Base-by-base conservation (phyloP, 2,797 vertebrate species). In the Staurois parvus region DNA sequence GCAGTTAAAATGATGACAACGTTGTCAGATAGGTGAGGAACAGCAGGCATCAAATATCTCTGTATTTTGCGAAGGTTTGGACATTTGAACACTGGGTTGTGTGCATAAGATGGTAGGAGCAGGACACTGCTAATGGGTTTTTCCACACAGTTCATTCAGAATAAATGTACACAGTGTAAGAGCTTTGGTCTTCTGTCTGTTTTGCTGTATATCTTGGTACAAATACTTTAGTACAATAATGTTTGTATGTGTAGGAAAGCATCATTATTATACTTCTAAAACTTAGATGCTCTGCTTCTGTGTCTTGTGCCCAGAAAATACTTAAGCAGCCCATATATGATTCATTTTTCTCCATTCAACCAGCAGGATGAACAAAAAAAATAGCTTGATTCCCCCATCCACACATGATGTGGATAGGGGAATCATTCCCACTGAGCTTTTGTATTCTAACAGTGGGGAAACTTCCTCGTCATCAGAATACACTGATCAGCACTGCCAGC, bases 121-220 rank as follows among this genome's bases (percentile, higher is more conserved):
- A 76, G 62, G n/a, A n/a, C 28, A 12, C 64, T 26, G 26, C 24
- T 79, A n/a, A 84, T 34, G 62, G 85, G 45, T 72, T 81, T 78
- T 42, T 66, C 28, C 34, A 88, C 77, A 29, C 85, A 88, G 52
- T 69, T 62, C 34, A 88, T 28, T 76, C 86, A 87, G 74, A 88
- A 89, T 24, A 84, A 84, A 70, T 90, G 86, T 21, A 84, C 86
- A 40, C 84, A 89, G 13, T 40, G n/a, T 67, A 89, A 40, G 74
- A 87, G 70, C 64, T 87, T 88, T 48, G 88, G 89, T 68, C 76
- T 74, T n/a, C 64, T 56, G 15, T 70, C 37, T 68, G 42, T 76
- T 56, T 81, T 74, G 62, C 87, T 72, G 26, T 82, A 84, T 85
- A n/a, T 59, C 70, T 87, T 86, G 28, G 77, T 83, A 24, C 85